These are phyloP conservation scores for Sterrhoptilus dennistouni DNA, from an alignment of 2,113 vertebrate genomes.

Conservation along the genomic window DNA sequence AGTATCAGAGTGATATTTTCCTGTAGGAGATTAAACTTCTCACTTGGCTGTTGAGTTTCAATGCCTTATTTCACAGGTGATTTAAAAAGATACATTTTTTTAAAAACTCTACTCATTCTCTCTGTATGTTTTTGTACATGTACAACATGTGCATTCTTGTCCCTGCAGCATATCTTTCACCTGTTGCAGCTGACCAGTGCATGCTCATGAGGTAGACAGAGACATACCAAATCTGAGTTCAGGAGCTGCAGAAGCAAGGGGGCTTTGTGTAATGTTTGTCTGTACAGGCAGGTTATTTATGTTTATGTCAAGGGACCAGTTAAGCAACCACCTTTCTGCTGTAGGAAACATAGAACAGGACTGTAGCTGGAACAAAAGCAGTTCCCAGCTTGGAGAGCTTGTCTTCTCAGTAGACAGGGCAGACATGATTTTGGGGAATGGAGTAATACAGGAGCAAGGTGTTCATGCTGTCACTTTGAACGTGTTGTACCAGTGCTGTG, in stretches of 20 bases:
- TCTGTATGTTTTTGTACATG: rapidly evolving
- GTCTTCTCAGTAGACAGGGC: neutral
- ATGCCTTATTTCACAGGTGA: neutral
- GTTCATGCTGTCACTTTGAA: neutral
- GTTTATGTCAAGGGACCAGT: neutral
- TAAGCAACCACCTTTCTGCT: neutral
- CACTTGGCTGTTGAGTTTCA: neutral
- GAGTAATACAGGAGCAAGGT: neutral
- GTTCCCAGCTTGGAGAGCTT: neutral
- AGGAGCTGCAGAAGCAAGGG: neutral
- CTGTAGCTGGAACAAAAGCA: neutral
- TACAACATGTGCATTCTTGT: neutral
- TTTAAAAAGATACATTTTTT: neutral
- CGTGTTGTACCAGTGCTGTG: rapidly evolving
- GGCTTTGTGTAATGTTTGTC: neutral
- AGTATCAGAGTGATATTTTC: neutral
- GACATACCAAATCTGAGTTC: neutral
- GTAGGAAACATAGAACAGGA: neutral
- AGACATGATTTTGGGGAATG: neutral
- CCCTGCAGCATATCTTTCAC: rapidly evolving
- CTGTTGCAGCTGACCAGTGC: neutral
- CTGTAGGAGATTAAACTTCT: neutral
- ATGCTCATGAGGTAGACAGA: rapidly evolving
- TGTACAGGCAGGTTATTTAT: neutral
- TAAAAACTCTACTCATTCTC: neutral